These are phyloP conservation scores for Siphonodentalium dalli DNA, from an alignment of 2,888 invertebrate species.

Conservation along the genomic window DNA sequence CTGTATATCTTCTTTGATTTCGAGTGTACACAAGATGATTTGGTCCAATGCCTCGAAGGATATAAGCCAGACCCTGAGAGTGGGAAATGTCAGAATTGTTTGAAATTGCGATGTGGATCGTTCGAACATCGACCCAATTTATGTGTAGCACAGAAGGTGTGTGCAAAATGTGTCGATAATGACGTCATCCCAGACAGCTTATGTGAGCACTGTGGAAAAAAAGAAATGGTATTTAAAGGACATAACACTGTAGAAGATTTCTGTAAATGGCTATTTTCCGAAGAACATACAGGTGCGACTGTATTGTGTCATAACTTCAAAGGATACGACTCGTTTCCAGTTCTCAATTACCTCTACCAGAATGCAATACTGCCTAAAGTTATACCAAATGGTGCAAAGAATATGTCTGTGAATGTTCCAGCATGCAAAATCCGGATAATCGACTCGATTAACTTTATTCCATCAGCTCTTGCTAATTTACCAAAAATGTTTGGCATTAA, in stretches of 20 bases:
- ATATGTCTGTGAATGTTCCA: slow-evolving; percentile 2
- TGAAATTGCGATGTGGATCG: slow-evolving; percentile 3
- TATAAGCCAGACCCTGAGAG: neutral
- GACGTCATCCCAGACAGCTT: too few species aligned
- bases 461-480: neutral
- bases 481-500: neutral
- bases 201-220: slow-evolving; percentile 7
- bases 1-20: slow-evolving; percentile 14
- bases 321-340: slow-evolving; percentile 16
- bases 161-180: slow-evolving; percentile 2
- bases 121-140: slow-evolving; percentile 1
- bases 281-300: slow-evolving; percentile 7
- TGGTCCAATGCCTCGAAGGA: slow-evolving; percentile 14
- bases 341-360: slow-evolving; percentile 2
- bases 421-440: neutral
- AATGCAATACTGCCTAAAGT: slow-evolving; percentile 4
- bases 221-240: slow-evolving; percentile 5
- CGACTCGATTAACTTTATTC: slow-evolving; percentile 1
- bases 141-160: slow-evolving; percentile 7
- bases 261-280: slow-evolving; percentile 18
- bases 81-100: slow-evolving; percentile 8
- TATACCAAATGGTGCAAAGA: neutral
- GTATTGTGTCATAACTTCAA: slow-evolving; percentile 20
- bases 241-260: slow-evolving; percentile 1
- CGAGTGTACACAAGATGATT: slow-evolving; percentile 18